Evolutionary conservation across 2,797 vertebrate genomes (phyloP), one percentile per base, ranked within the genome.

Genomic region (Hapalemur alaotrensis): DNA sequence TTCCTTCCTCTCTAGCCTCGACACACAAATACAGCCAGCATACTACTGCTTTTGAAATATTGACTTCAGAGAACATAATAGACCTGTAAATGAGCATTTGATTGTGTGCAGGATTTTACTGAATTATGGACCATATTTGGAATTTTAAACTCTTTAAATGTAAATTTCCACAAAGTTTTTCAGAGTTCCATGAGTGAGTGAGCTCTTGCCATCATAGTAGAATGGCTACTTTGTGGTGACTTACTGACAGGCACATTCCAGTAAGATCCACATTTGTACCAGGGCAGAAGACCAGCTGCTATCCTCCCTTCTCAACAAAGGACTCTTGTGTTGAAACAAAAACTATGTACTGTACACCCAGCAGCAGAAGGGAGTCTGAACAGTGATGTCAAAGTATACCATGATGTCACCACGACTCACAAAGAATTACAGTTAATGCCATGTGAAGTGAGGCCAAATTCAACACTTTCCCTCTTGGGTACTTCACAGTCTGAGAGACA

Each of bases 351-450:
- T 97, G 84, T 98, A 76, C 85, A 85, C 67, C 89, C 69, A 90
- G 95, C 52, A 97, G 96, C 96, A 94, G 97, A 97, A 96, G 89
- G 95, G 96, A 70, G 65, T 54, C 94, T 96, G 94, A 98, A 87
- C 80, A 83, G 89, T 97, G 97, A 72, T 98, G 98, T 96, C 94
- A 95, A 96, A 96, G 91, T 97, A 90, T 93, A 93, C 92, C 80
- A 92, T 97, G 97, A 98, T 97, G 97, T 98, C 97, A 97, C 82
- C 87, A 96, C 96, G 92, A n/a, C 89, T 98, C 95, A 98, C 94
- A 98, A 98, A 98, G 97, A 93, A 97, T 98, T 84, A 13, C 91
- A 98, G 96, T 98, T 95, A 97, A 96, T 97, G 72, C 95, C 94
- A 96, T 96, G 38, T 97, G 96, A 97, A 97, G 91, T 88, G 95